Evolutionary conservation across 2,888 invertebrate genomes (phyloP).

Genomic region (Orgyia antiqua): DNA sequence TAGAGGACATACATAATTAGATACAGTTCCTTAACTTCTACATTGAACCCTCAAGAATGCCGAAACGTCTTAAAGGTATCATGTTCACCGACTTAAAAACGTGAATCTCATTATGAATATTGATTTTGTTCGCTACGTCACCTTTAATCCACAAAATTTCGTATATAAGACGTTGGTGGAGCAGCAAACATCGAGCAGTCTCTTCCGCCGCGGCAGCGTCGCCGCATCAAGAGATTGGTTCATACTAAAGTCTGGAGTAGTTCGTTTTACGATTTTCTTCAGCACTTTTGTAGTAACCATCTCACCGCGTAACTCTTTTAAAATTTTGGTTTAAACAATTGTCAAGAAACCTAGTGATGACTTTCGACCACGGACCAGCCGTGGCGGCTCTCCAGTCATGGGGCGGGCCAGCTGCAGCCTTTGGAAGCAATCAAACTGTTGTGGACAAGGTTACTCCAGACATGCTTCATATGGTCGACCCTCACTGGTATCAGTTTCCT

Average conservation of each 20-base stretch:
- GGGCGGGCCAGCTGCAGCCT: conserved; percentile 61
- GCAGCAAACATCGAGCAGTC: conserved; percentile 55
- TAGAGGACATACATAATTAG: too few relatives aligned
- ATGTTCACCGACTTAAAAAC: conserved; percentile 49
- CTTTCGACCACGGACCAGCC: conserved; percentile 61
- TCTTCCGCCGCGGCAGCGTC: conserved; percentile 59
- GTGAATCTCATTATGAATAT: conserved; percentile 74
- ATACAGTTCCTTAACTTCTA: background rate
- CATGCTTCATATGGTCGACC: conserved; percentile 86
- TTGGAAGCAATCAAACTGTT: conserved; percentile 84
- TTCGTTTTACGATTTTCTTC: conserved; percentile 77
- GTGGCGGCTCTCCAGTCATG: conserved; percentile 67
- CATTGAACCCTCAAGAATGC: conserved; percentile 5
- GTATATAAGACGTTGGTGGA: conserved; percentile 55
- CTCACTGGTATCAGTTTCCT: conserved; percentile 92
- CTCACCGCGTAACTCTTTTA: conserved; percentile 39
- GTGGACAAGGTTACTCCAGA: conserved; percentile 88
- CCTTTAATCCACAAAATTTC: conserved; percentile 47
- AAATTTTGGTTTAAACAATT: background rate
- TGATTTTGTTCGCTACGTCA: conserved; percentile 58
- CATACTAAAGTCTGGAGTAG: conserved; percentile 72
- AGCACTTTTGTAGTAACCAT: conserved; percentile 68
- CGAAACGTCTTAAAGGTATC: conserved; percentile 6
- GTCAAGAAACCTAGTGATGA: conserved; percentile 42
- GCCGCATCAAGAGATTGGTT: conserved; percentile 57